Percentiles rank a stretch among this genome's conserved stretches.
Evolutionary conservation across 2,113 vertebrate genomes (phyloP).

Genomic region (Toxotes chatareus): DNA sequence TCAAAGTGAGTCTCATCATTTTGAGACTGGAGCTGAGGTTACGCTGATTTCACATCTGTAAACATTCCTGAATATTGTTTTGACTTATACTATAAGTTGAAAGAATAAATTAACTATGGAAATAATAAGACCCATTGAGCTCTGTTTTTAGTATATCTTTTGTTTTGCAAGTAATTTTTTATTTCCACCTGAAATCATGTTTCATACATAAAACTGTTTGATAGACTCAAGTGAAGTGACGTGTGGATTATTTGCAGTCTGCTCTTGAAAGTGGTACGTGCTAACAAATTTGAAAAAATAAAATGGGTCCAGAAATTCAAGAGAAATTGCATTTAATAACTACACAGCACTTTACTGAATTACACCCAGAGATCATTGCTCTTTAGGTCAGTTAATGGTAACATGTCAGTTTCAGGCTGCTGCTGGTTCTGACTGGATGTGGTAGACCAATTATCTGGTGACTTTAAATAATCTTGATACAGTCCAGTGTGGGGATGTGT

Average conservation of each 20-base stretch:
- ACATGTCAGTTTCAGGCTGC: neutral
- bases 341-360: neutral
- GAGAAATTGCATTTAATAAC: no score
- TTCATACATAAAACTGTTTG: slow-evolving; percentile 15
- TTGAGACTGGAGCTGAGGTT: slow-evolving; percentile 11
- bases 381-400: neutral
- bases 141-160: neutral
- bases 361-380: neutral
- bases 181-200: slow-evolving; percentile 1
- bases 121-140: slow-evolving; percentile 30
- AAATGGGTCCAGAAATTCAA: neutral
- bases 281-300: neutral
- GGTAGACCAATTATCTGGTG: no score
- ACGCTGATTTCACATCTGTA: slow-evolving; percentile 35
- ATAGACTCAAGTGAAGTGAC: slow-evolving; percentile 1
- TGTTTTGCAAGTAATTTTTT: neutral
- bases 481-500: neutral
- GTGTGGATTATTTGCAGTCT: slow-evolving; percentile 19
- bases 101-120: slow-evolving; percentile 19
- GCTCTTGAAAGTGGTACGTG: neutral
- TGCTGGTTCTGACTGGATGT: no score
- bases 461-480: neutral
- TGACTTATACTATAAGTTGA: slow-evolving; percentile 40
- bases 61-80: slow-evolving; percentile 73
- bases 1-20: slow-evolving; percentile 19